Conservation (phyloP, 30 jellyfish, hydroid and myxozoan species). For the Phacellophora camtschatica region DNA sequence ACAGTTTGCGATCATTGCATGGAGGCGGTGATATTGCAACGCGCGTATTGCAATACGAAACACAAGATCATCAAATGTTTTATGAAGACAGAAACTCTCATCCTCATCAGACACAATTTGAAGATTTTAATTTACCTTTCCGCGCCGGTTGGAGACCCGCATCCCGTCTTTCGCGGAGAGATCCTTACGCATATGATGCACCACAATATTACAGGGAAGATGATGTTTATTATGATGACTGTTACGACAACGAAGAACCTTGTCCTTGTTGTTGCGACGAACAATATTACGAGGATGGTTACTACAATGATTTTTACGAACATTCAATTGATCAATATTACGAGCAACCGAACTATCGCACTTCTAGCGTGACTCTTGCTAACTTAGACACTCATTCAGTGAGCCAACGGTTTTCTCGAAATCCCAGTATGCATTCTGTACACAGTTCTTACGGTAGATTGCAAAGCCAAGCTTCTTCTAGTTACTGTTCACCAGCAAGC, state of each 20-base stretch:
- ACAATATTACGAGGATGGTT: slow-evolving; percentile 7
- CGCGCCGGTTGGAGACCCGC: slow-evolving; percentile 71
- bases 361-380: background rate
- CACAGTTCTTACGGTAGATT: slow-evolving; percentile 5
- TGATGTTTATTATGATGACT: slow-evolving; percentile 20
- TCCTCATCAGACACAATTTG: background rate
- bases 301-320: slow-evolving; percentile 29
- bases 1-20: slow-evolving; percentile 54
- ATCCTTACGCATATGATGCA: slow-evolving; percentile 15
- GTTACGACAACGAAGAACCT: slow-evolving; percentile 44
- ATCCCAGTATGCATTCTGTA: background rate
- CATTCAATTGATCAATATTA: slow-evolving; percentile 19
- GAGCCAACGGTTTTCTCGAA: slow-evolving; percentile 1
- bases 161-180: slow-evolving; percentile 53
- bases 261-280: slow-evolving; percentile 50
- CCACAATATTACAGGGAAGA: slow-evolving; percentile 35
- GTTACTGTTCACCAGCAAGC: slow-evolving; percentile 42
- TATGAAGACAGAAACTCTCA: background rate
- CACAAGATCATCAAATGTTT: background rate
- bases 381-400: background rate
- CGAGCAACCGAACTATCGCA: background rate
- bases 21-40: slow-evolving; percentile 70
- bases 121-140: slow-evolving; percentile 7
- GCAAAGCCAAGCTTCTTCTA: slow-evolving; percentile 18
- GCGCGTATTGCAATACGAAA: slow-evolving; percentile 26